Evolutionary conservation across 2,888 invertebrate genomes (phyloP).

Genomic region (Drosophila glabriapex): DNA sequence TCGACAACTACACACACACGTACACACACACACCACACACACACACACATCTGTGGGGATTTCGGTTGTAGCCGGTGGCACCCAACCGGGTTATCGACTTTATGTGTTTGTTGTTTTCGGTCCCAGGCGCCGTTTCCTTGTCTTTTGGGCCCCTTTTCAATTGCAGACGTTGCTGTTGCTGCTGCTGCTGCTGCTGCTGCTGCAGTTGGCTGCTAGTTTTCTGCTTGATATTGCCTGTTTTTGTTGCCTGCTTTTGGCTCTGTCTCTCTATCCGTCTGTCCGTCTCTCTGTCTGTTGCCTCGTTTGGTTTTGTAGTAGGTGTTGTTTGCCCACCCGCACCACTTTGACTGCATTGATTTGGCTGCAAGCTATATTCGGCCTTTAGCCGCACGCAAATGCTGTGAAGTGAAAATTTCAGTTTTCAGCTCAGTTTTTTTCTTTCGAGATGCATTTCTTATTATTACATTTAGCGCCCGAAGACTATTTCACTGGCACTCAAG

Average conservation of each 20-base stretch:
- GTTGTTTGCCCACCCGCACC: conserved; percentile 17
- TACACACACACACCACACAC: conserved; percentile 19
- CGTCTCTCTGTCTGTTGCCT: conserved; percentile 12
- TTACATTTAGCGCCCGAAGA: conserved; percentile 9
- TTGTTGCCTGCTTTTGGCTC: conserved; percentile 24
- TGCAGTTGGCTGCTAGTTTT: conserved; percentile 37
- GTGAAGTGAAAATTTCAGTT: conserved; percentile 9
- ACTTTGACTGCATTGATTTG: conserved; percentile 36
- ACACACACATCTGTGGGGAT: conserved; percentile 27
- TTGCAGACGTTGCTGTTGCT: conserved; percentile 61
- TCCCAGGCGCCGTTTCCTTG: conserved; percentile 55
- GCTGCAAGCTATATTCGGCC: conserved; percentile 13
- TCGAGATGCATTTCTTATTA: conserved; percentile 3
- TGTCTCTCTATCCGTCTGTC: conserved; percentile 1
- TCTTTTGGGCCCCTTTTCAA: conserved; percentile 69
- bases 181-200: background rate
- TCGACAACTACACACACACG: conserved; percentile 29
- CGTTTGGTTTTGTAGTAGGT: conserved; percentile 25
- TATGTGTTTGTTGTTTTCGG: conserved; percentile 78
- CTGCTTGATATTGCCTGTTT: conserved; percentile 52
- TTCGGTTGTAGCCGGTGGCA: conserved; percentile 51
- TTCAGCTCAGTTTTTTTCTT: background rate
- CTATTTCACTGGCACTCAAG: background rate
- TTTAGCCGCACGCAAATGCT: conserved; percentile 13
- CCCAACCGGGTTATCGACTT: conserved; percentile 77